phyloP scores from a whole-genome alignment of 2,113 vertebrate species.

The Xiphorhynchus elegans region DNA sequence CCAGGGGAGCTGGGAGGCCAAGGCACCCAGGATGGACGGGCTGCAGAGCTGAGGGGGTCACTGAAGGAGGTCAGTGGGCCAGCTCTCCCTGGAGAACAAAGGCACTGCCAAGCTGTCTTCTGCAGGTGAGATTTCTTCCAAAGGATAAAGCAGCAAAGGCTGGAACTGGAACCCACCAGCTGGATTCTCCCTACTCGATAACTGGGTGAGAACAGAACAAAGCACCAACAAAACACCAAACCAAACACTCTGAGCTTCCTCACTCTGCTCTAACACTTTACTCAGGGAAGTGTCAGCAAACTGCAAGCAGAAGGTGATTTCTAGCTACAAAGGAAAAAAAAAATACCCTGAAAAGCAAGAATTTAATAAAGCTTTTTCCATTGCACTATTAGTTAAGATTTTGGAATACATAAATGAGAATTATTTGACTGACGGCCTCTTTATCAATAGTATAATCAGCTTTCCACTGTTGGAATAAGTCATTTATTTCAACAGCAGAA shows the following conservation, averaged over 20 bases:
- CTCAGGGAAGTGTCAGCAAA: not conserved
- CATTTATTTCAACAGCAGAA: constrained; percentile 47
- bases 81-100: accelerated
- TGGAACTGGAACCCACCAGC: not conserved
- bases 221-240: not conserved
- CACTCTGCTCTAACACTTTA: not conserved
- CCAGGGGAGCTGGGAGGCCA: not conserved
- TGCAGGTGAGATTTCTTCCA: accelerated
- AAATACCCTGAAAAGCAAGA: constrained; percentile 6
- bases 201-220: not conserved
- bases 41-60: not conserved
- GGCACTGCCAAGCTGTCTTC: not conserved
- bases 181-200: not conserved
- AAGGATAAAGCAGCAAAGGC: not conserved
- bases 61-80: not conserved
- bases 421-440: constrained; percentile 45
- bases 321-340: not conserved
- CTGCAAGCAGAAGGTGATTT: not conserved
- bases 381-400: constrained; percentile 61
- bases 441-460: constrained; percentile 32
- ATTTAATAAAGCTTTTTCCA: constrained; percentile 61
- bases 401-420: constrained; percentile 61
- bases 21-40: accelerated
- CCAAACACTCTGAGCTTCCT: not conserved
- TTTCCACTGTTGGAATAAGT: constrained; percentile 42